Evolutionary conservation across 1,140 invertebrate genomes (phyloP).

Genomic region (Holotrichia oblita): DNA sequence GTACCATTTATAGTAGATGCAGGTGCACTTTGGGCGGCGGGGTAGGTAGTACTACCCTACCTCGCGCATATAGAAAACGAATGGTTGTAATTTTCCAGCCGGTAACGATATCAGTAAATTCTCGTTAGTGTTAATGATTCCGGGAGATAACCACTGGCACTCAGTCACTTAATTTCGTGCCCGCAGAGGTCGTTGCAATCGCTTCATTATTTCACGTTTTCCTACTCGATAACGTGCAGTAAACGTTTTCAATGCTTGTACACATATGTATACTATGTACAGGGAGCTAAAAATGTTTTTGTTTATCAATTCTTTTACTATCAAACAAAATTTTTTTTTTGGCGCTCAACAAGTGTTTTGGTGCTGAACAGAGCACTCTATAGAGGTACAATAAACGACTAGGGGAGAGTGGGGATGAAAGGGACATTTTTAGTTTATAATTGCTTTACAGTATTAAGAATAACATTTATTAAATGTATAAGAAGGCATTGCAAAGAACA

Average conservation of each 20-base stretch:
- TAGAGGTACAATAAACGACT: too few species aligned
- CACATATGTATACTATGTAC: not conserved
- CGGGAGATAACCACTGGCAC: slow-evolving; percentile 14
- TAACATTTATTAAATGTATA: too few species aligned
- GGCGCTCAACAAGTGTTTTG: not conserved
- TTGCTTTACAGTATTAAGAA: too few species aligned
- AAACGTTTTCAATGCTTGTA: not conserved
- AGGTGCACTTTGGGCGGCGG: not conserved
- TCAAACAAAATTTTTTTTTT: not conserved
- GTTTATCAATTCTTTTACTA: not conserved
- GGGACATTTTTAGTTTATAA: too few species aligned
- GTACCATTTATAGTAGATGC: not conserved
- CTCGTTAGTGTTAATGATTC: slow-evolving; percentile 33
- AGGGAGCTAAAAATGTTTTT: too few species aligned
- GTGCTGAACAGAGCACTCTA: too few species aligned
- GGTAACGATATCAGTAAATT: slow-evolving; percentile 33
- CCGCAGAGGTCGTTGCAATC: slow-evolving; percentile 22
- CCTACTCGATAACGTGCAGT: slow-evolving; percentile 7
- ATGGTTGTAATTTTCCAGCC: slow-evolving; percentile 26
- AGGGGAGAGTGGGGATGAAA: too few species aligned
- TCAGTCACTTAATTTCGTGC: slow-evolving; percentile 31
- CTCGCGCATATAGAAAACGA: not conserved
- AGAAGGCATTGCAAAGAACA: too few species aligned
- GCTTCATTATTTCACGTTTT: slow-evolving; percentile 20
- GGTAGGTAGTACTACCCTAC: too few species aligned